Evolutionary conservation across 2,888 invertebrate species (phyloP).

Genomic region (Agriotes lineatus): DNA sequence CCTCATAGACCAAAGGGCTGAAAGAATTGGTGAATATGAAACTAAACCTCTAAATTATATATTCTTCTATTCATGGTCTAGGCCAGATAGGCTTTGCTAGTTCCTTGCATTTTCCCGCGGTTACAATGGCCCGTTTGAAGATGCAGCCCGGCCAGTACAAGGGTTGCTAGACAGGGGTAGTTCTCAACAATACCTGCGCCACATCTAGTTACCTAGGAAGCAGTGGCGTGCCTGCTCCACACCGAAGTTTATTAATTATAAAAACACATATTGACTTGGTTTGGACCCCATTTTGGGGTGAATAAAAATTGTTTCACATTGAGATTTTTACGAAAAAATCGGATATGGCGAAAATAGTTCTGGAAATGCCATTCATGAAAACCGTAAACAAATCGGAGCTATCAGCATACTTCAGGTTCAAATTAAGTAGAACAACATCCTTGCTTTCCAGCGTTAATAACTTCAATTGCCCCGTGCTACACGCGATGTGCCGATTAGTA

Average conservation of each 20-base stretch:
- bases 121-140: conserved; percentile 52
- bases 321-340: too few species aligned
- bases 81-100: conserved; percentile 18
- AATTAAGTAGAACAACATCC: too few species aligned
- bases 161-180: conserved; percentile 50
- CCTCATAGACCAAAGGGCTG: conserved; percentile 22
- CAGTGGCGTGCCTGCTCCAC: conserved; percentile 42
- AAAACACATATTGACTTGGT: too few species aligned
- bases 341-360: too few species aligned
- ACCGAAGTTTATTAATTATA: neutral
- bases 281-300: too few species aligned
- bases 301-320: too few species aligned
- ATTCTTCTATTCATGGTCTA: conserved; percentile 35
- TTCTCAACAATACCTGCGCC: conserved; percentile 47
- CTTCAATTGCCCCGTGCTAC: neutral
- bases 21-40: conserved; percentile 34
- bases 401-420: too few species aligned
- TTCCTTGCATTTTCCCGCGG: conserved; percentile 47
- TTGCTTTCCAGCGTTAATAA: neutral
- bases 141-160: conserved; percentile 45
- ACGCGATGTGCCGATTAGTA: conserved; percentile 38
- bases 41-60: conserved; percentile 37
- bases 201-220: conserved; percentile 41
- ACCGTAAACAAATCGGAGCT: too few species aligned
- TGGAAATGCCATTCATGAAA: too few species aligned